These are phyloP conservation scores for Sebastes miniatus DNA, from an alignment of 2,797 vertebrate genomes.

Conservation along the genomic window DNA sequence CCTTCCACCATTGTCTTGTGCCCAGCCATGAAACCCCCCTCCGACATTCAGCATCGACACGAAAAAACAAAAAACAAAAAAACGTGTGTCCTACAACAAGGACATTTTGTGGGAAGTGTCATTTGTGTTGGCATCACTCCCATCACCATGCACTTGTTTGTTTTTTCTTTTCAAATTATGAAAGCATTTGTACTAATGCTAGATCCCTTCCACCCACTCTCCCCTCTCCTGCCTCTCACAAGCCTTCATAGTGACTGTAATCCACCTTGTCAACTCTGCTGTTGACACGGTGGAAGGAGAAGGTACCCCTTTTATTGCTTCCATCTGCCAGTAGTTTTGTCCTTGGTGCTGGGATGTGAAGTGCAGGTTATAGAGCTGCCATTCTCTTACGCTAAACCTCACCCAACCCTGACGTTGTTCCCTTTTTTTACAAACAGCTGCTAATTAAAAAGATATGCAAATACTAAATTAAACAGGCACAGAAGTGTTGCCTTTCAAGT, in stretches of 20 bases:
- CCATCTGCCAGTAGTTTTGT: slow-evolving; percentile 57
- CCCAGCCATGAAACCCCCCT: slow-evolving; percentile 36
- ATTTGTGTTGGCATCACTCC: slow-evolving; percentile 30
- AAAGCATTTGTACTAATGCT: slow-evolving; percentile 79
- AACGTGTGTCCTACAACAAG: not conserved
- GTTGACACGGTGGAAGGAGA: slow-evolving; percentile 94
- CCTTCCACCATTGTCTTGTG: slow-evolving; percentile 66
- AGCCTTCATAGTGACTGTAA: slow-evolving; percentile 99
- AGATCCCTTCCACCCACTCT: slow-evolving; percentile 84
- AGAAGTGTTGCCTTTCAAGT: not conserved
- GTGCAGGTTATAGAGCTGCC: slow-evolving; percentile 58
- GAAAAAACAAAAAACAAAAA: not conserved
- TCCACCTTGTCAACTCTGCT: slow-evolving; percentile 94
- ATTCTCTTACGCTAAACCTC: slow-evolving; percentile 67
- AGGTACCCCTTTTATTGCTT: slow-evolving; percentile 87
- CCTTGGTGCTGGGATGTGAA: slow-evolving; percentile 56
- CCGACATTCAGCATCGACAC: not conserved
- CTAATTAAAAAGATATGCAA: slow-evolving; percentile 33
- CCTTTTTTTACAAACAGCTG: not conserved
- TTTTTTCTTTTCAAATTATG: not conserved
- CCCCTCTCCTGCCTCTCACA: slow-evolving; percentile 83
- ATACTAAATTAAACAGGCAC: not conserved
- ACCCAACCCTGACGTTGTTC: not conserved
- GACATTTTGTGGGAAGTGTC: slow-evolving; percentile 44
- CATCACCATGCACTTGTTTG: slow-evolving; percentile 15